These are phyloP conservation scores for Aphis craccivora DNA, from an alignment of 1,140 invertebrate species.

Conservation along the genomic window DNA sequence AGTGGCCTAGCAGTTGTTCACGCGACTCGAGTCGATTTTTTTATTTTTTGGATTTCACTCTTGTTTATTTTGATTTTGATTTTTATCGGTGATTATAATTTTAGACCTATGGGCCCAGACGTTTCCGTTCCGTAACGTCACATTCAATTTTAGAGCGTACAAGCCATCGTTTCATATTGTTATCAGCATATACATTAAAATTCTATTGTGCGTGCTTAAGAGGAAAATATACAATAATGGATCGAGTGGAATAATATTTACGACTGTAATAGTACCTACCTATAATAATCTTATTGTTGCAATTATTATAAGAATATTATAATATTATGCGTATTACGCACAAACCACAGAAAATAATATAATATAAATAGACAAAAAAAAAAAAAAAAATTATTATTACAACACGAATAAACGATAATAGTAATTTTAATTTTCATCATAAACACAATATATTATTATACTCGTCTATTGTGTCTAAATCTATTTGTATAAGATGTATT, in stretches of 20 bases:
- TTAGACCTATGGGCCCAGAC: neutral
- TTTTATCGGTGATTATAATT: neutral
- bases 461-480: neutral
- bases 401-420: neutral
- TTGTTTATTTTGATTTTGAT: neutral
- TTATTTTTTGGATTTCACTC: too few relatives aligned
- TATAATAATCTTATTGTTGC: neutral
- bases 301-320: neutral
- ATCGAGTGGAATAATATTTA: neutral
- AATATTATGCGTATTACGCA: neutral
- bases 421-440: neutral
- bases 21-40: too few relatives aligned
- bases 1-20: too few relatives aligned
- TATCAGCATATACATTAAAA: neutral
- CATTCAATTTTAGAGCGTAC: neutral
- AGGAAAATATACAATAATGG: neutral
- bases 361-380: too few relatives aligned
- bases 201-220: neutral
- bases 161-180: neutral
- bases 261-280: too few relatives aligned
- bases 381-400: neutral
- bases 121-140: neutral
- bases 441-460: neutral
- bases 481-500: neutral
- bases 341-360: neutral